Evolutionary conservation across 2,888 invertebrate species (phyloP), one percentile per base, ranked within the genome.

Genomic region (Leptopilina myrica): DNA sequence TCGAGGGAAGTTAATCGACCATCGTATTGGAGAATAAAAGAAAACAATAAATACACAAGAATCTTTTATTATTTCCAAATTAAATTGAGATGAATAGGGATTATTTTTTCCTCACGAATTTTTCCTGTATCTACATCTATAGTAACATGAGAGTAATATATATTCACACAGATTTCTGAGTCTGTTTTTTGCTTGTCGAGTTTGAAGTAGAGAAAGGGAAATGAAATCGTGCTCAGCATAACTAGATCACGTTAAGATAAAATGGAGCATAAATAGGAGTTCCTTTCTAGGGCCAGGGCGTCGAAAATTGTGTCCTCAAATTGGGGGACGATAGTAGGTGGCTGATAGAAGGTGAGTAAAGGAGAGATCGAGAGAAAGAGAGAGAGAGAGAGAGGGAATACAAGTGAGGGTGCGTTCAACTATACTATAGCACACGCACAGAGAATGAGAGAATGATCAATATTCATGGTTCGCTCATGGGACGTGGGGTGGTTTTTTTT

Each of bases 241-340:
- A 90, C 88, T 90, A 89, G 90, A 90, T 91, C 86, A 82, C 85
- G 87, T 89, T 87, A 88, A 89, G 91, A 90, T 91, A 90, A 85
- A 86, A 88, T 87, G 85, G 64, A 76, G 81, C 84, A 85, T 88
- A 89, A 89, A 90, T 88, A 85, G 88, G 86, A 79, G 81, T 82
- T 82, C 83, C 83, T 84, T 84, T 80, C 84, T 80, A 79, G 83
- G 85, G 83, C 84, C 82, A 84, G 83, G 79, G 79, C 81, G 77
- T 81, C 79, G 76, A 73, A 75, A 43, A 67, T 65, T 66, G 75
- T 40, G 69, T 64, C 64, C 69, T 43, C 64, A 76, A 69, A 75
- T 73, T 73, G 78, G 76, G 69, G 79, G 49, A 49, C 76, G 76
- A 66, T 79, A 79, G 80, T 80, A 73, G 77, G 77, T 76, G 73